These are phyloP conservation scores for Heterocephalus glaber DNA, from an alignment of 2,113 vertebrate species.

Conservation along the genomic window DNA sequence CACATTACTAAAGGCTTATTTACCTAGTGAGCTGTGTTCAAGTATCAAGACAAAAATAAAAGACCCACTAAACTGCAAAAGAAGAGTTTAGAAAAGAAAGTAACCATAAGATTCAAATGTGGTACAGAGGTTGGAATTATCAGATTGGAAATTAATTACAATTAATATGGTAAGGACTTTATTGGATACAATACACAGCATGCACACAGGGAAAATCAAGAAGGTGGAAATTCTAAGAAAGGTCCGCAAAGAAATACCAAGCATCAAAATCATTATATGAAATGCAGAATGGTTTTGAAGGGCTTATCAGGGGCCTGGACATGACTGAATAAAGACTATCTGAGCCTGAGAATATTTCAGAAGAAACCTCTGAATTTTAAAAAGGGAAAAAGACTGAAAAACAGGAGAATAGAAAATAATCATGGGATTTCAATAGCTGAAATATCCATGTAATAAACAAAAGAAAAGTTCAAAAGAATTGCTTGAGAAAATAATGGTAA, in stretches of 20 bases:
- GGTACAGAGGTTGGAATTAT: neutral
- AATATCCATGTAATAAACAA: neutral
- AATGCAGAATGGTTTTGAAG: neutral
- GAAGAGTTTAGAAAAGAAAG: neutral
- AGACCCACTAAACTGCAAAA: neutral
- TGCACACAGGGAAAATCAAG: neutral
- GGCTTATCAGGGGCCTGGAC: neutral
- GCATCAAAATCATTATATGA: neutral
- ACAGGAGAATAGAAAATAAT: neutral
- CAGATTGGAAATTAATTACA: neutral
- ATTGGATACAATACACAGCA: neutral
- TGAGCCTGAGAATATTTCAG: neutral
- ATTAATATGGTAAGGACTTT: neutral
- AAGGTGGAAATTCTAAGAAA: neutral
- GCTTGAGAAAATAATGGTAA: neutral
- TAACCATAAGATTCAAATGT: neutral
- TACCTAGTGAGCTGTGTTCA: neutral
- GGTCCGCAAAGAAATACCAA: neutral
- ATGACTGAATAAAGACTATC: neutral
- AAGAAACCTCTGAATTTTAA: neutral
- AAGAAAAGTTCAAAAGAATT: neutral
- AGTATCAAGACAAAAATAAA: neutral
- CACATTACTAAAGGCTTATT: neutral
- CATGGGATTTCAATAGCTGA: too few species aligned
- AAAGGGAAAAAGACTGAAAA: neutral